phyloP scores from a whole-genome alignment of 2,888 invertebrate genomes.

The Notodonta ziczac region DNA sequence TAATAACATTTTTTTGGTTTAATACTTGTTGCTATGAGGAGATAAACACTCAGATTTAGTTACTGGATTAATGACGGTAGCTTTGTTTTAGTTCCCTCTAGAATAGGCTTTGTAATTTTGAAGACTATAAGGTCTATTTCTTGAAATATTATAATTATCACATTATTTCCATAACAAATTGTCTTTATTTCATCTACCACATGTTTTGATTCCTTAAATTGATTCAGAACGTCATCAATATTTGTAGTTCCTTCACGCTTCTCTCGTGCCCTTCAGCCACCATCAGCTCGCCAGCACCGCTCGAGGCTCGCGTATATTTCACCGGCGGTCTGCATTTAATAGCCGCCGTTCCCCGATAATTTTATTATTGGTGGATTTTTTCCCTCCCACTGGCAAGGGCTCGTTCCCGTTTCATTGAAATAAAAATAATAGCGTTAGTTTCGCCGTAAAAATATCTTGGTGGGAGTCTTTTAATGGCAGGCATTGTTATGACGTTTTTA shows the following conservation, averaged over 20 bases:
- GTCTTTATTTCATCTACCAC: too few species aligned
- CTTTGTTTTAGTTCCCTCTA: too few species aligned
- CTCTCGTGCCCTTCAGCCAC: conserved; percentile 28
- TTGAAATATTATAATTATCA: too few species aligned
- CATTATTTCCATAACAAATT: too few species aligned
- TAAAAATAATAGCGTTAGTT: conserved; percentile 66
- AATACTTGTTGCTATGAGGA: conserved; percentile 3
- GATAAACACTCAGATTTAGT: too few species aligned
- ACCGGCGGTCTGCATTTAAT: conserved; percentile 81
- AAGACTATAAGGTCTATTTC: too few species aligned
- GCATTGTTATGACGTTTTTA: conserved; percentile 36
- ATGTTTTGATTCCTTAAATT: too few species aligned
- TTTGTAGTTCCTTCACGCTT: conserved; percentile 27
- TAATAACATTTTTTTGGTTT: conserved; percentile 29
- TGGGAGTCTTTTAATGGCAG: conserved; percentile 52
- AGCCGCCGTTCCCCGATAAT: conserved; percentile 79
- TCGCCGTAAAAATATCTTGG: conserved; percentile 50
- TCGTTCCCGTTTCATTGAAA: conserved; percentile 64
- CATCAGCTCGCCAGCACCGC: conserved; percentile 37
- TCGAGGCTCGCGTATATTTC: conserved; percentile 70
- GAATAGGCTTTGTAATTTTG: too few species aligned
- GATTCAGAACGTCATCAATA: background rate
- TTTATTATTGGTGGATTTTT: conserved; percentile 81
- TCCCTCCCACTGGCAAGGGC: conserved; percentile 61
- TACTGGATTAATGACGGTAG: too few species aligned